phyloP scores from a whole-genome alignment of 2,888 invertebrate species.

The Dolichomitus sp. region DNA sequence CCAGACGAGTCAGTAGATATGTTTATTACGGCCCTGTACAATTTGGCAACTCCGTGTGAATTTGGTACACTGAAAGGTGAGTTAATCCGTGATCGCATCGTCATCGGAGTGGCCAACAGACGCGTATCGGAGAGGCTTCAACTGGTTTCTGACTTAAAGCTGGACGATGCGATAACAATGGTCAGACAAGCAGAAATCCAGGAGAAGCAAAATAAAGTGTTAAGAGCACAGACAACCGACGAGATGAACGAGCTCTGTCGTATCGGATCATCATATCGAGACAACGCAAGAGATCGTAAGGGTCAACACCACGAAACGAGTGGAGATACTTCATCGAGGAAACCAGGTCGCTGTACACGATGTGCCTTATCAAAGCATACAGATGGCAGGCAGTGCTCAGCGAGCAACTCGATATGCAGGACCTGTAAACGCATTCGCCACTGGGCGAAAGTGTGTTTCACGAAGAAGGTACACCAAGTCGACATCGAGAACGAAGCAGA shows the following conservation, averaged over 20 bases:
- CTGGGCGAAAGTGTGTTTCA: not conserved
- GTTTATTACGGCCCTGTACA: slow-evolving; percentile 70
- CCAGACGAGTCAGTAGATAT: slow-evolving; percentile 50
- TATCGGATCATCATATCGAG: not conserved
- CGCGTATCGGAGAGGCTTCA: slow-evolving; percentile 71
- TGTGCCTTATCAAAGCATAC: slow-evolving; percentile 3
- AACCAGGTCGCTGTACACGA: not conserved
- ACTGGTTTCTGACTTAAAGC: slow-evolving; percentile 61
- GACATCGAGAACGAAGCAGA: not conserved
- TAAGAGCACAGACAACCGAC: slow-evolving; percentile 33
- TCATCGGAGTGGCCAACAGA: slow-evolving; percentile 71
- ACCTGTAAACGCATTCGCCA: not conserved
- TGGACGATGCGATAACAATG: slow-evolving; percentile 65
- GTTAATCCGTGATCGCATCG: slow-evolving; percentile 75
- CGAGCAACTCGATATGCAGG: not conserved
- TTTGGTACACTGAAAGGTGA: slow-evolving; percentile 71
- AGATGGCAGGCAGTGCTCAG: slow-evolving; percentile 3
- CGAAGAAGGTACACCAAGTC: not conserved
- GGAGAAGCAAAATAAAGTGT: slow-evolving; percentile 50
- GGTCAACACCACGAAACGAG: not conserved
- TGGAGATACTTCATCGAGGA: not conserved
- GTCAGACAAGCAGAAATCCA: slow-evolving; percentile 67
- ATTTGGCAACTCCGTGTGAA: slow-evolving; percentile 70
- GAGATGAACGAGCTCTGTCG: not conserved
- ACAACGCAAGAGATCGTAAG: not conserved